Evolutionary conservation across 2,797 vertebrate genomes (phyloP).

Genomic region (Galago senegalensis): DNA sequence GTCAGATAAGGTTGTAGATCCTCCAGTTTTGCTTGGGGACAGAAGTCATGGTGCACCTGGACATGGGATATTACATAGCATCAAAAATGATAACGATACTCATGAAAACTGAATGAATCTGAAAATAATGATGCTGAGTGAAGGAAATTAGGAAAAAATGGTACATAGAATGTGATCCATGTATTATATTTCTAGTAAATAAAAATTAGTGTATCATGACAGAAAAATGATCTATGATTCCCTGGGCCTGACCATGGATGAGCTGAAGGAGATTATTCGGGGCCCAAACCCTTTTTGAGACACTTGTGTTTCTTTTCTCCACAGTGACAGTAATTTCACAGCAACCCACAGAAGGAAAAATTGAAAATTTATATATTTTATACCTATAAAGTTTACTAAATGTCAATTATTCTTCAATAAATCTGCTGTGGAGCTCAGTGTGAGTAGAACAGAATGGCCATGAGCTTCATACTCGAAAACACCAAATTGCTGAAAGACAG

Average conservation of each 20-base stretch:
- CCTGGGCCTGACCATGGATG: too few relatives aligned
- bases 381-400: neutral
- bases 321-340: neutral
- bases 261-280: neutral
- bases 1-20: neutral
- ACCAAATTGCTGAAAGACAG: neutral
- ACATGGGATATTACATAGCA: neutral
- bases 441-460: neutral
- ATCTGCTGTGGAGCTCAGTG: neutral
- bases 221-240: neutral
- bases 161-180: neutral
- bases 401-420: neutral
- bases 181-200: conserved; percentile 40
- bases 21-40: neutral
- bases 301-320: neutral
- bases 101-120: neutral
- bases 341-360: neutral
- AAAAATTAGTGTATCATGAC: neutral
- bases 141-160: neutral
- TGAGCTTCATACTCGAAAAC: neutral
- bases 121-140: neutral
- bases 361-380: neutral
- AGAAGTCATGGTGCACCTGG: neutral
- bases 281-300: neutral
- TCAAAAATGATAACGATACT: neutral